Base-by-base conservation (phyloP, 2,888 invertebrate species). In the Drosophila quinaria region DNA sequence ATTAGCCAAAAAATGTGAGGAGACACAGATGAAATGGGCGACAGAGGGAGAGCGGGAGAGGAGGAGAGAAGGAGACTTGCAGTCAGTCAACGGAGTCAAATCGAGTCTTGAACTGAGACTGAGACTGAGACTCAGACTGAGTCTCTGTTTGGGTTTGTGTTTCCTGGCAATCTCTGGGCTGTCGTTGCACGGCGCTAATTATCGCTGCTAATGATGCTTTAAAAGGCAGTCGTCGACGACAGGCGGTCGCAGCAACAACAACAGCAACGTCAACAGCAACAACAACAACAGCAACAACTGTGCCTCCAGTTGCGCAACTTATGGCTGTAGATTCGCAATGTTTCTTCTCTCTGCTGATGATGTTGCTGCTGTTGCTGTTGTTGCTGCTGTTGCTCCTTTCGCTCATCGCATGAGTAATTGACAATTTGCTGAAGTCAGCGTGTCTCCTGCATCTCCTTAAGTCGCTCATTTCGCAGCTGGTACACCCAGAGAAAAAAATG, bases 161-260 rank as follows among this genome's bases (percentile, higher is more conserved):
- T 77, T 77, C 65, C 54, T 70, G 80, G 73, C 75, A 80, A 85
- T 87, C 80, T 80, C 86, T 80, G 56, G 86, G 80, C 89, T 80
- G 88, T 78, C 80, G 80, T 81, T 90, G 80, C 89, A 83, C 82
- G 81, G 83, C 80, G 81, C 89, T 89, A 89, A 89, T 90, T 89
- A 89, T 89, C 88, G 84, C 90, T 81, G 88, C 90, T 89, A 89
- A 89, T 89, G 89, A 88, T 90, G 90, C 81, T 90, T 89, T 86
- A 90, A 90, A 90, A 90, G 86, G 88, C 86, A 89, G 83, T 88
- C 86, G 85, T 81, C 74, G 87, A 76, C 87, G 82, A 78, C 87
- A 84, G 81, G 86, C 86, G 83, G 83, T 86, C 85, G 74, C 60
- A 68, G 41, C 73, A 71, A 5, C 74, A 68, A 15, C 78, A 55